Evolutionary conservation across 2,797 vertebrate species (phyloP).

Genomic region (Anniella stebbinsi): DNA sequence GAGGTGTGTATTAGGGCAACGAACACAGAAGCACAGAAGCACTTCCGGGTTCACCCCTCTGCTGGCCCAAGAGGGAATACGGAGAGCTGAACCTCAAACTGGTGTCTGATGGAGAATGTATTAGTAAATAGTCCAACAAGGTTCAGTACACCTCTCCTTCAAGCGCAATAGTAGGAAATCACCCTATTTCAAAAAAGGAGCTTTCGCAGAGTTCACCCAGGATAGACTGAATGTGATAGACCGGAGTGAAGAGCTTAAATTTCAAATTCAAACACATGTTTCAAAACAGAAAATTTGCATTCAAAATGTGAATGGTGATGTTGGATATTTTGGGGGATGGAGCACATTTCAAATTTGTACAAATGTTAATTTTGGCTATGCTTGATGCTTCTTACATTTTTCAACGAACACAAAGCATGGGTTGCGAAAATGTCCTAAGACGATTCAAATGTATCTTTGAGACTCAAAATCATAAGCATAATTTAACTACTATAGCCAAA

Average conservation of each 20-base stretch:
- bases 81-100: not conserved
- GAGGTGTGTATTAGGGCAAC: no score
- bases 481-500: constrained; percentile 57
- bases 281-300: not conserved
- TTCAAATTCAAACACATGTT: not conserved
- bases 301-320: not conserved
- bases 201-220: not conserved
- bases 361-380: not conserved
- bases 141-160: not conserved
- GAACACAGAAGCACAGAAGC: no score
- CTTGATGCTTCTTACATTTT: not conserved
- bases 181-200: not conserved
- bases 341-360: not conserved
- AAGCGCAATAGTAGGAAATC: no score
- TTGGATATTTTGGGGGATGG: no score
- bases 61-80: no score
- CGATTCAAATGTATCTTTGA: constrained; percentile 35
- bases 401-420: not conserved
- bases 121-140: not conserved
- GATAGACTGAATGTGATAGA: not conserved
- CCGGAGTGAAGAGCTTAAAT: not conserved
- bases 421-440: not conserved
- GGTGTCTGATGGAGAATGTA: not conserved
- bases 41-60: no score
- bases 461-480: constrained; percentile 56